Evolutionary conservation across 2,888 invertebrate genomes (phyloP).

Genomic region (Merodon equestris): DNA sequence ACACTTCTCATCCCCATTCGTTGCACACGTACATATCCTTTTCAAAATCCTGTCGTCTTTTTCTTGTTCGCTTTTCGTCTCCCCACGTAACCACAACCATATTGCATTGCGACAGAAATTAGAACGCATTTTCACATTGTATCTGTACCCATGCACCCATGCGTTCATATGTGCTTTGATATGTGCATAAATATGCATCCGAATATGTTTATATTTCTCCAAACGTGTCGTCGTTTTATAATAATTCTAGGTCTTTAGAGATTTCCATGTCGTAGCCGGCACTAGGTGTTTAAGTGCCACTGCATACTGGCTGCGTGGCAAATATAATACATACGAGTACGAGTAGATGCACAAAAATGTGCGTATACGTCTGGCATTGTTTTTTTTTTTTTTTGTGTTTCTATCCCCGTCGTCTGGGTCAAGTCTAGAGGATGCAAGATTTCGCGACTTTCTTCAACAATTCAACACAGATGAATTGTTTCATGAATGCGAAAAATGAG

Average conservation of each 20-base stretch:
- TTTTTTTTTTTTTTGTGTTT: no score
- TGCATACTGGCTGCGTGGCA: no score
- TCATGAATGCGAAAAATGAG: no score
- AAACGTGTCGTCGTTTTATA: slow-evolving; percentile 21
- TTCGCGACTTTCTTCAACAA: neutral
- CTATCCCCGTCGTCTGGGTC: slow-evolving; percentile 70
- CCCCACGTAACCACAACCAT: neutral
- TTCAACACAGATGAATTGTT: no score
- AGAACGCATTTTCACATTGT: slow-evolving; percentile 23
- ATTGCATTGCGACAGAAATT: slow-evolving; percentile 20
- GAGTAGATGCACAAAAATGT: no score
- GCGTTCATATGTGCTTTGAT: neutral
- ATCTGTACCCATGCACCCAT: neutral
- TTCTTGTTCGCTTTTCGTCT: no score
- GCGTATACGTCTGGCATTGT: slow-evolving; percentile 41
- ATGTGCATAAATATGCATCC: neutral
- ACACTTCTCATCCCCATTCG: neutral
- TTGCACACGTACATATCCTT: slow-evolving; percentile 1
- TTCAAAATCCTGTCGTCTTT: slow-evolving; percentile 17
- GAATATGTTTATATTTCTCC: no score
- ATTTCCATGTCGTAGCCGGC: neutral
- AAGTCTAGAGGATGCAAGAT: slow-evolving; percentile 67
- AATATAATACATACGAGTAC: no score
- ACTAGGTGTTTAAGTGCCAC: no score
- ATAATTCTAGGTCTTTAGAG: slow-evolving; percentile 7